These are phyloP conservation scores for Calameuta filiformis DNA, from an alignment of 2,888 invertebrate species.

Conservation along the genomic window DNA sequence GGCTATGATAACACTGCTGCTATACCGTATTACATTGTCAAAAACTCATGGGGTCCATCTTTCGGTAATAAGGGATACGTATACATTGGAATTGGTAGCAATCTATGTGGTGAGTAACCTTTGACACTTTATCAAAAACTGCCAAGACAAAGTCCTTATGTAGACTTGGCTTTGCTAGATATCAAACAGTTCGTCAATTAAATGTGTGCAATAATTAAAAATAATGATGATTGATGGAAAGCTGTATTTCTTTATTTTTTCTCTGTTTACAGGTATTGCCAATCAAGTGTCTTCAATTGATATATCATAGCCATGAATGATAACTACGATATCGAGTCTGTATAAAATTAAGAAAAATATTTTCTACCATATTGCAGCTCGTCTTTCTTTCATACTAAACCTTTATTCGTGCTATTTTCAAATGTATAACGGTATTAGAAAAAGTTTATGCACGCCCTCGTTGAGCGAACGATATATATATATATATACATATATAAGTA, in stretches of 20 bases:
- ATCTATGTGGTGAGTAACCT: slow-evolving; percentile 76
- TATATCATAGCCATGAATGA: slow-evolving; percentile 49
- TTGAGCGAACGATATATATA: neutral
- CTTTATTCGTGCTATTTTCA: neutral
- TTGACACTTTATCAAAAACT: neutral
- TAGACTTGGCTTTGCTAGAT: neutral
- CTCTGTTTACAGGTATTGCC: slow-evolving; percentile 68
- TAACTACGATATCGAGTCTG: slow-evolving; percentile 12
- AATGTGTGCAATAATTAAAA: no score
- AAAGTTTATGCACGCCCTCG: neutral
- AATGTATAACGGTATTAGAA: neutral
- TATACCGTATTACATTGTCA: slow-evolving; percentile 84
- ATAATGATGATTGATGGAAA: neutral
- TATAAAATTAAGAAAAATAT: neutral
- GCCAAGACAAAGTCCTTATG: neutral
- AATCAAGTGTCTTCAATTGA: slow-evolving; percentile 76
- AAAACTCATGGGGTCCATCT: slow-evolving; percentile 85
- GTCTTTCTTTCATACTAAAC: neutral
- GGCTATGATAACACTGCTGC: slow-evolving; percentile 81
- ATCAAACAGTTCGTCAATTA: no score
- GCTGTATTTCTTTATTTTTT: neutral
- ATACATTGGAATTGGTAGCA: slow-evolving; percentile 78
- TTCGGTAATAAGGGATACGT: slow-evolving; percentile 84
- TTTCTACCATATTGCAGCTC: neutral
- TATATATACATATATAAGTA: neutral